Conservation (phyloP, 2,888 invertebrate species). For the Idaea biselata region DNA sequence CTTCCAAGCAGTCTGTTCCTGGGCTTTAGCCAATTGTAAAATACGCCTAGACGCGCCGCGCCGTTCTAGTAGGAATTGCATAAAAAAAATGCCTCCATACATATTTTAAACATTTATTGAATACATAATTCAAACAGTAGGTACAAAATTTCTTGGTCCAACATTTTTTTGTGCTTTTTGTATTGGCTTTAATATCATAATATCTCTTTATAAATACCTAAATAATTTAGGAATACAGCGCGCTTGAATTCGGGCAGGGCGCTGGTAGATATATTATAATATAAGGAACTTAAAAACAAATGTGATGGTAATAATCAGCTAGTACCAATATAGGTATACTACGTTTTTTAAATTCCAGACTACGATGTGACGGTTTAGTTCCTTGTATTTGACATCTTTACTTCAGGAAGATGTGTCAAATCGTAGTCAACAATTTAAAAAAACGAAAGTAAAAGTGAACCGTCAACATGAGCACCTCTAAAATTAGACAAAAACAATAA, state of each 20-base stretch:
- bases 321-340: neutral
- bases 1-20: too few relatives aligned
- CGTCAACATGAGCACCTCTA: too few relatives aligned
- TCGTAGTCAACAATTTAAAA: too few relatives aligned
- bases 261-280: neutral
- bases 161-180: slow-evolving; percentile 2
- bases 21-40: too few relatives aligned
- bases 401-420: too few relatives aligned
- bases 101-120: neutral
- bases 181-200: neutral
- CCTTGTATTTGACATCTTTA: too few relatives aligned
- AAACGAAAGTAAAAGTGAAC: too few relatives aligned
- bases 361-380: neutral
- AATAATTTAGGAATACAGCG: too few relatives aligned
- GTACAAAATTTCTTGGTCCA: neutral
- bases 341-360: too few relatives aligned
- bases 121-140: neutral
- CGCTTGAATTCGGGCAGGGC: neutral
- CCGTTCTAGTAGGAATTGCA: neutral
- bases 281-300: neutral
- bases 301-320: neutral
- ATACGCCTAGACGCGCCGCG: too few relatives aligned
- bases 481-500: neutral
- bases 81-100: neutral
- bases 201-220: neutral